A percentile compares a stretch with the other conserved stretches of the same genome.
Evolutionary conservation across 2,797 vertebrate genomes (phyloP).

Genomic region (Lacerta bilineata): DNA sequence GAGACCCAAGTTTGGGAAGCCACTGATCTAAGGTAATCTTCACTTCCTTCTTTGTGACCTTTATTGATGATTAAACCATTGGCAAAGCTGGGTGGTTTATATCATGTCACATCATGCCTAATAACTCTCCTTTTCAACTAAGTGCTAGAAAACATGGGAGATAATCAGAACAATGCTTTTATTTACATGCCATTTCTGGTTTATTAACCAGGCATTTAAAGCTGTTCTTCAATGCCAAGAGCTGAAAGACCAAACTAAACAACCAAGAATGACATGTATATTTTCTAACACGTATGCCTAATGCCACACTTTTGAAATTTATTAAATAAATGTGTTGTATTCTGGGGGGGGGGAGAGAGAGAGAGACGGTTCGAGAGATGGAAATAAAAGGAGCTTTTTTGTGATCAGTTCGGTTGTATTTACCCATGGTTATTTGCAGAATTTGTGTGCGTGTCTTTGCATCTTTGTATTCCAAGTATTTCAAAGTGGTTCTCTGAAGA

Average conservation of each 20-base stretch:
- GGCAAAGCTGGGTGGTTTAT: not conserved
- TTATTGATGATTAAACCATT: not conserved
- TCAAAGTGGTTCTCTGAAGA: slow-evolving; percentile 19
- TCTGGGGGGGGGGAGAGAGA: not conserved
- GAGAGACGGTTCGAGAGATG: slow-evolving; percentile 21
- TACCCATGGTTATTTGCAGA: not conserved
- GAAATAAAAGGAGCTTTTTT: slow-evolving; percentile 40
- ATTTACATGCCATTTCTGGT: not conserved
- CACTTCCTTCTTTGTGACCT: not conserved
- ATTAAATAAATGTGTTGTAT: too few relatives aligned
- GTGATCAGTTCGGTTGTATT: slow-evolving; percentile 5
- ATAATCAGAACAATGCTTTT: not conserved
- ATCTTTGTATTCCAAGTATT: slow-evolving; percentile 29
- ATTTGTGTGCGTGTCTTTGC: not conserved
- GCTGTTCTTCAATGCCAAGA: slow-evolving; percentile 11
- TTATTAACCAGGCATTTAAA: slow-evolving; percentile 33
- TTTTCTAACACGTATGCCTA: too few relatives aligned
- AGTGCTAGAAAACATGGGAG: slow-evolving; percentile 35
- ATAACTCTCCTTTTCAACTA: slow-evolving; percentile 23
- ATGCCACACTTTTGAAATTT: too few relatives aligned
- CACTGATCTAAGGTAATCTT: not conserved
- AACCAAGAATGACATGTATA: too few relatives aligned
- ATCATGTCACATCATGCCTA: not conserved
- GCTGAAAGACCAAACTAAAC: too few relatives aligned
- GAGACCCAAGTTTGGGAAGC: too few relatives aligned